Conservation (phyloP, 2,797 vertebrate genomes). For the Gephyroberyx darwinii region DNA sequence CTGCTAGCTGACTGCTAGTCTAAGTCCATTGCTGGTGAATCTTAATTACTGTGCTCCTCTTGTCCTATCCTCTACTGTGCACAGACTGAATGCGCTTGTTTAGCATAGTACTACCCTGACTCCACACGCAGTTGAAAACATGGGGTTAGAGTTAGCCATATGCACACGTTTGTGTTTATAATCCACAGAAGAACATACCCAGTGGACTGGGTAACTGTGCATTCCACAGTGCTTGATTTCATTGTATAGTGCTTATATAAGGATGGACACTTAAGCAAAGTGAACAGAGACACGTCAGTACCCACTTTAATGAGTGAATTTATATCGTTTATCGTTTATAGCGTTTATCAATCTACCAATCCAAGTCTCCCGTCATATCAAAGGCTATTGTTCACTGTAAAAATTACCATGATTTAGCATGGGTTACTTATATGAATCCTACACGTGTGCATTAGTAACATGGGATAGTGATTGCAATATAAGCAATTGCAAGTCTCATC, state of each 20-base stretch:
- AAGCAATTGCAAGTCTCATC: neutral
- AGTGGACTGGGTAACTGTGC: neutral
- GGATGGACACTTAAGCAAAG: neutral
- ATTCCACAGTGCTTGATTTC: neutral
- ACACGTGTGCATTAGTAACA: no score
- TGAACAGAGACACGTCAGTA: no score
- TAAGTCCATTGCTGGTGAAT: neutral
- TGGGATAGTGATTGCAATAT: neutral
- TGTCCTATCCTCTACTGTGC: no score
- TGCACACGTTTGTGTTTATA: neutral
- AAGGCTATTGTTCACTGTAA: no score
- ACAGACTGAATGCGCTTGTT: neutral
- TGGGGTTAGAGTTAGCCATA: neutral
- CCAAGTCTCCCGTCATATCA: no score
- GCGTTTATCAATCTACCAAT: no score
- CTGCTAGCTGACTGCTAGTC: neutral
- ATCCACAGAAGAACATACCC: neutral
- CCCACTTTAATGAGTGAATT: no score
- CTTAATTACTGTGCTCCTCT: no score
- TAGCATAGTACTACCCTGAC: neutral
- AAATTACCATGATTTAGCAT: no score
- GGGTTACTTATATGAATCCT: no score
- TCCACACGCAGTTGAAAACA: neutral
- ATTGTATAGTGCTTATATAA: neutral
- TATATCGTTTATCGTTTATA: no score